phyloP scores from a whole-genome alignment of 2,113 vertebrate species.

The Grammatotria lemairii region DNA sequence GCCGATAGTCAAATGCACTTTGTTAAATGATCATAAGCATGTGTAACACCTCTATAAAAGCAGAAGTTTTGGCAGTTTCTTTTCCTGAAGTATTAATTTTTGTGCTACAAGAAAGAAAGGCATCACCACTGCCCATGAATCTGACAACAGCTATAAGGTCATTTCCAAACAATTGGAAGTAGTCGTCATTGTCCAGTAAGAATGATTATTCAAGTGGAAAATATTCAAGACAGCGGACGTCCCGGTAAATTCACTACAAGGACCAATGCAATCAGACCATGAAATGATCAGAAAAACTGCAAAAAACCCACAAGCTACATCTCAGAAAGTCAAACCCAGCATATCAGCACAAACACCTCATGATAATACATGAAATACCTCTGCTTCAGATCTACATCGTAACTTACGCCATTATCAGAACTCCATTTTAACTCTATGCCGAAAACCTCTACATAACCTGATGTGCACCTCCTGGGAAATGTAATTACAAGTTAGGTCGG shows the following conservation, averaged over 20 bases:
- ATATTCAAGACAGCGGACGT: accelerated
- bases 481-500: neutral
- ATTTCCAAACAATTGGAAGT: neutral
- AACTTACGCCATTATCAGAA: neutral
- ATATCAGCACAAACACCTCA: neutral
- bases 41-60: neutral
- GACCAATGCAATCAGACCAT: neutral
- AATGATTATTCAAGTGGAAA: neutral
- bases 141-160: neutral
- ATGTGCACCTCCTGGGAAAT: neutral
- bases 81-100: neutral
- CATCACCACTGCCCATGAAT: accelerated
- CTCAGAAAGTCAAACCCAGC: neutral
- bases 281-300: neutral
- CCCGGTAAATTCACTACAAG: neutral
- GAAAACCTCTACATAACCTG: neutral
- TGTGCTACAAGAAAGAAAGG: neutral
- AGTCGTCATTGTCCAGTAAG: neutral
- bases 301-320: neutral
- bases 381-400: accelerated
- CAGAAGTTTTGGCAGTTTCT: neutral
- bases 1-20: neutral
- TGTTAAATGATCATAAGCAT: neutral
- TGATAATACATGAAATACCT: neutral
- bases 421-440: neutral